Percentiles rank a stretch among this genome's conserved stretches.
These are phyloP conservation scores for Tenrec ecaudatus DNA, from an alignment of 2,113 vertebrate species.

Conservation along the genomic window DNA sequence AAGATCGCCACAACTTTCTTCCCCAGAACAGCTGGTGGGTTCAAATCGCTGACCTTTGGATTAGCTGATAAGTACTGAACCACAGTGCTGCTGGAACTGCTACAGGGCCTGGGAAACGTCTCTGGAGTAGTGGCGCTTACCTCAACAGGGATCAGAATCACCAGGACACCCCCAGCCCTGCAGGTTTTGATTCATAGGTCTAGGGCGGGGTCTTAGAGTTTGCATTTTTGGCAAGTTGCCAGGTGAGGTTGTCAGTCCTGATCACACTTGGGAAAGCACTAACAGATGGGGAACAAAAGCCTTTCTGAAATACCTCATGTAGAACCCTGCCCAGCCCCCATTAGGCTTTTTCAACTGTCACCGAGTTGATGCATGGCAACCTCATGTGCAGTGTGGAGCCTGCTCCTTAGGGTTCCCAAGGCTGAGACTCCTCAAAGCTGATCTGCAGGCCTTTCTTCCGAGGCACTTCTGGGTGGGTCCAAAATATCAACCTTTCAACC, in stretches of 20 bases:
- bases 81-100: too few species aligned
- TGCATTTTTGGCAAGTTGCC: neutral
- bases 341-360: too few species aligned
- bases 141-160: neutral
- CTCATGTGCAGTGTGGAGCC: too few species aligned
- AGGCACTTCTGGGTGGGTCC: too few species aligned
- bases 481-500: neutral
- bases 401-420: neutral
- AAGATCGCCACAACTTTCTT: too few species aligned
- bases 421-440: too few species aligned
- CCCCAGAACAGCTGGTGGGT: neutral
- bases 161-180: neutral
- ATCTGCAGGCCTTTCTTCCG: too few species aligned
- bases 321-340: too few species aligned
- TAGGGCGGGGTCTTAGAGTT: neutral
- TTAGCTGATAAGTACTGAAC: too few species aligned
- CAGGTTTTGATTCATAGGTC: neutral
- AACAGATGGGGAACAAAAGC: too few species aligned
- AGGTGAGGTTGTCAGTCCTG: neutral
- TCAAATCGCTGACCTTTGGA: neutral
- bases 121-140: neutral
- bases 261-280: neutral
- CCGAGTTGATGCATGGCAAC: neutral
- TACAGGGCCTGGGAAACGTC: neutral
- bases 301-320: too few species aligned